These are phyloP conservation scores for Dasysyrphus albostriatus DNA, from an alignment of 2,888 invertebrate species.

Conservation along the genomic window DNA sequence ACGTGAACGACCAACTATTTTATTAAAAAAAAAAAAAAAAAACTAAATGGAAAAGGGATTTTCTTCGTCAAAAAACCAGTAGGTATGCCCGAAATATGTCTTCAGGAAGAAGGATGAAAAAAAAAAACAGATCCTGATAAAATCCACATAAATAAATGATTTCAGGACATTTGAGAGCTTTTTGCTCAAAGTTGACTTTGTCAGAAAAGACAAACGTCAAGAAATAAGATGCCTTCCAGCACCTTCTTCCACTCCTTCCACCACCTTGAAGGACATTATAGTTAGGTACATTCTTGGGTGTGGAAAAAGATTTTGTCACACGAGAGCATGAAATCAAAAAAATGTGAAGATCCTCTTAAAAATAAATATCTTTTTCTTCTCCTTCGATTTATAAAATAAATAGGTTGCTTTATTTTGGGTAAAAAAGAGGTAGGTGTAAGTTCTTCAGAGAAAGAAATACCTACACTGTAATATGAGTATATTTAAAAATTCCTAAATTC, in stretches of 20 bases:
- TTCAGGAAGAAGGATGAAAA: neutral
- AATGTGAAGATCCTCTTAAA: conserved; percentile 38
- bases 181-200: conserved; percentile 33
- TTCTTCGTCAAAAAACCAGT: conserved; percentile 15
- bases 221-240: conserved; percentile 16
- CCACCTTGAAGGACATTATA: neutral
- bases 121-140: neutral
- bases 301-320: conserved; percentile 58
- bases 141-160: conserved; percentile 25
- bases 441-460: no score
- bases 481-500: conserved; percentile 59
- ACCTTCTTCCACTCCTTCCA: neutral
- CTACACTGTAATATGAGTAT: conserved; percentile 31
- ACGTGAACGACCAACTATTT: conserved; percentile 13
- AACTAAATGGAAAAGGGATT: conserved; percentile 39
- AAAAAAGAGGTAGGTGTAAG: no score
- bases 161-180: conserved; percentile 55
- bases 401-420: no score
- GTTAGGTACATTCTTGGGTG: conserved; percentile 17
- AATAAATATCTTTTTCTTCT: conserved; percentile 42
- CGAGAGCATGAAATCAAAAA: conserved; percentile 49
- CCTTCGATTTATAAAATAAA: conserved; percentile 26
- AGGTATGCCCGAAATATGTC: conserved; percentile 8
- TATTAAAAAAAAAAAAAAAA: neutral
- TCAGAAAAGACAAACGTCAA: conserved; percentile 51